These are phyloP conservation scores for Elaeidobius kamerunicus DNA, from an alignment of 2,888 invertebrate species.

Conservation along the genomic window DNA sequence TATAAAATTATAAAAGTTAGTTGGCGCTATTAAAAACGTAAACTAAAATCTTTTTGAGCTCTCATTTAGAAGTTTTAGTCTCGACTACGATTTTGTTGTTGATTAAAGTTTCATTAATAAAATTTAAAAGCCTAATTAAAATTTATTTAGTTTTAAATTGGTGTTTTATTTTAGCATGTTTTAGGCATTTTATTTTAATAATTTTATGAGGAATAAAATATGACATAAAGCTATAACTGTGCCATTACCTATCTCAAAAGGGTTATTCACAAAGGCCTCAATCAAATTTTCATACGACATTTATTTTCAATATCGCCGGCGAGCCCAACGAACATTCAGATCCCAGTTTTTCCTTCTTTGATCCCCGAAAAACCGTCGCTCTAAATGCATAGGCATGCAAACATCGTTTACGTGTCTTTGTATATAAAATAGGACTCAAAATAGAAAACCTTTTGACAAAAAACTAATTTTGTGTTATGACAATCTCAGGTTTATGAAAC, in stretches of 20 bases:
- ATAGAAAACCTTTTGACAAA: constrained; percentile 35
- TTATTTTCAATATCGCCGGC: constrained; percentile 26
- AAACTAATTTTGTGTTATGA: constrained; percentile 40
- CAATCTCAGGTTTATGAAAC: constrained; percentile 41
- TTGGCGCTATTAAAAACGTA: background rate
- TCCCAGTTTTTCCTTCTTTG: constrained; percentile 21
- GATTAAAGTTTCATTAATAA: too few relatives aligned
- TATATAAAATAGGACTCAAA: constrained; percentile 16
- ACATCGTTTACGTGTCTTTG: constrained; percentile 28
- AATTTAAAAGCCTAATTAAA: too few relatives aligned
- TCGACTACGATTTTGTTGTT: too few relatives aligned
- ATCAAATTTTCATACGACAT: constrained; percentile 27
- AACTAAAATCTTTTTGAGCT: background rate
- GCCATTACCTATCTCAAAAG: constrained; percentile 20
- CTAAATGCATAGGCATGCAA: constrained; percentile 29
- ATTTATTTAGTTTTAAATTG: too few relatives aligned
- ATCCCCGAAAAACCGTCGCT: constrained; percentile 21
- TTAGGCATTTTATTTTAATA: too few relatives aligned
- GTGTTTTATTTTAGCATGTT: too few relatives aligned
- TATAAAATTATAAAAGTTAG: background rate
- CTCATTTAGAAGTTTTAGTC: background rate
- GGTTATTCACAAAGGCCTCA: constrained; percentile 21
- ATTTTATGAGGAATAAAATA: too few relatives aligned
- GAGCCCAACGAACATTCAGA: too few relatives aligned
- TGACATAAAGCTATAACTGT: constrained; percentile 17